Conservation (phyloP, 2,113 vertebrate species). For the Tachysurus fulvidraco region DNA sequence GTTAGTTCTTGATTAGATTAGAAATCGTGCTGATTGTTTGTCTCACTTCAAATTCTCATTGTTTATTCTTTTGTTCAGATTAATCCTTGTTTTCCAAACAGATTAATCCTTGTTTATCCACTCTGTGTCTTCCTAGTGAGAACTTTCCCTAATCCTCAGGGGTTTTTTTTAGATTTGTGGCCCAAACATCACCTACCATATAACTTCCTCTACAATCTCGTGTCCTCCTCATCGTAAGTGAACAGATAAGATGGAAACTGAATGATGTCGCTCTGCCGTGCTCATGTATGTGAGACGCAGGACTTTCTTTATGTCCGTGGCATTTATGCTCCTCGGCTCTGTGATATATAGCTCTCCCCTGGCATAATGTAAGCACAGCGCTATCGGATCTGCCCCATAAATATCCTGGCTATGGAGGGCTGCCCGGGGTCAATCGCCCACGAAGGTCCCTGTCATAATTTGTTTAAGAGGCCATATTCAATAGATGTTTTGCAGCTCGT, state of each 20-base stretch:
- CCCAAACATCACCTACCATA: slow-evolving; percentile 51
- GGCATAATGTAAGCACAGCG: slow-evolving; percentile 56
- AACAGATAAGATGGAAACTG: slow-evolving; percentile 69
- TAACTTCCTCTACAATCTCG: slow-evolving; percentile 74
- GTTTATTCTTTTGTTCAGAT: neutral
- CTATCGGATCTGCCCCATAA: slow-evolving; percentile 69
- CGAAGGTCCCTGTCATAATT: slow-evolving; percentile 82
- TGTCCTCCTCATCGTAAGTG: slow-evolving; percentile 72
- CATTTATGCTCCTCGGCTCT: slow-evolving; percentile 43
- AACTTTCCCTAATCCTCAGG: slow-evolving; percentile 58
- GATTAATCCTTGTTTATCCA: neutral
- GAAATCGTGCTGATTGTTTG: neutral
- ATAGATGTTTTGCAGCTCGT: slow-evolving; percentile 72
- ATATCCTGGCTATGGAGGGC: slow-evolving; percentile 69
- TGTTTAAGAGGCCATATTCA: slow-evolving; percentile 79
- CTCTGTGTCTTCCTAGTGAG: slow-evolving; percentile 40
- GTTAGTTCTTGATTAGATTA: neutral
- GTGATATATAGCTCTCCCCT: slow-evolving; percentile 35
- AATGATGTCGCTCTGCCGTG: slow-evolving; percentile 49
- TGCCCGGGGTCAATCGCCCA: slow-evolving; percentile 64
- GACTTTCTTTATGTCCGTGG: slow-evolving; percentile 45
- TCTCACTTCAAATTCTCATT: neutral
- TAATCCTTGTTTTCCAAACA: neutral
- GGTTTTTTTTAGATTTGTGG: slow-evolving; percentile 65
- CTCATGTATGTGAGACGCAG: slow-evolving; percentile 37